Base-by-base conservation (phyloP, 92 coral and sea anemone genomes). In the Umimayanthus chanpuru region DNA sequence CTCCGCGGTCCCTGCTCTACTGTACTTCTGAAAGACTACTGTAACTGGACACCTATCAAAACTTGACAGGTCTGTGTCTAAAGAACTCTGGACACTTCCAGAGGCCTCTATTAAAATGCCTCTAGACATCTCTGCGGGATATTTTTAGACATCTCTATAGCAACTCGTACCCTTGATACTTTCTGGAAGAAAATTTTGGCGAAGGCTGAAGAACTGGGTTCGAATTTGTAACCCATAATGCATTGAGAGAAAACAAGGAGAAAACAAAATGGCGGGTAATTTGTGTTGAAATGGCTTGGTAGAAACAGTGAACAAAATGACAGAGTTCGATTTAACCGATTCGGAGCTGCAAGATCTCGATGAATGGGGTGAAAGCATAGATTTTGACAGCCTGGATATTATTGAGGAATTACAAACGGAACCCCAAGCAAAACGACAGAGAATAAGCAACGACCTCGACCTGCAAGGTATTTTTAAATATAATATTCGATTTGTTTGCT, bases 291-390 rank as follows among this genome's bases (percentile, higher is more conserved):
- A 21, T 44, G 26, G n/a, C 25, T 9, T 9, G 58, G 4, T 9
- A 71, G 49, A 64, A n/a, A 58, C 44, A 32, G 8, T 32, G 56
- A 1, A 26, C 49, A 47, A 68, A 90, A 85, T 88, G 93, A 88
- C 92, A 89, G 95, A 89, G 39, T 94, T 91, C 38, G 86, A 76
- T 70, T 66, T 44, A 67, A 56, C 66, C 64, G 93, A 36, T 15
- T 30, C 41, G 79, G 91, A 91, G 70, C 53, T 88, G 20, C 91
- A 88, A 72, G 89, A 88, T 79, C 87, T 94, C 39, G 91, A 93
- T 25, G 95, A 94, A 49, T 94, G 97, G 97, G 66, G 90, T 47
- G 97, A 94, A 53, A 93, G 95, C 73, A 77, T 89, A 49, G 95
- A 94, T 39, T 88, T 90, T 67, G 93, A 93, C 29, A 64, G 79